Conservation (phyloP, 2,888 invertebrate genomes). For the Abrostola triplasia region DNA sequence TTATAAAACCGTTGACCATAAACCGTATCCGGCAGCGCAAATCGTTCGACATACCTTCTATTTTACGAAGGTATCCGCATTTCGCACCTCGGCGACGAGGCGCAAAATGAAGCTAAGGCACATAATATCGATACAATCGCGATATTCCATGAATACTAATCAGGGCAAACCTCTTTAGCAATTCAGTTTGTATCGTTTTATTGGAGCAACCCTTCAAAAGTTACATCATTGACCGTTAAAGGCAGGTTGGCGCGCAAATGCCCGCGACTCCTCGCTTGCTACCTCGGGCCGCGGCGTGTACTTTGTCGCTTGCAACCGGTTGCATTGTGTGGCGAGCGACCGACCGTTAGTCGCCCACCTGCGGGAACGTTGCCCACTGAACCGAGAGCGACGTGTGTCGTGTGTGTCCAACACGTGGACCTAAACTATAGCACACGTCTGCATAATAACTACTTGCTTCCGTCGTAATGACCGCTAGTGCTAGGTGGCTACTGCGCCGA, state of each 20-base stretch:
- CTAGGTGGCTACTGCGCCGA: background rate
- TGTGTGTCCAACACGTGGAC: conserved; percentile 69
- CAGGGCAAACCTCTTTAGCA: conserved; percentile 31
- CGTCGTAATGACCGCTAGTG: conserved; percentile 33
- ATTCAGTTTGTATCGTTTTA: conserved; percentile 41
- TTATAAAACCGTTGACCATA: background rate
- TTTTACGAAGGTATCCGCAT: conserved; percentile 6
- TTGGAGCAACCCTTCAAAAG: conserved; percentile 44
- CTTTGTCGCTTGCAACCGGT: conserved; percentile 66
- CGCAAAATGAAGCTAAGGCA: conserved; percentile 4
- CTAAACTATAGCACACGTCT: conserved; percentile 61
- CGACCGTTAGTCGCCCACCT: conserved; percentile 86
- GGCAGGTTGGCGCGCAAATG: conserved; percentile 64
- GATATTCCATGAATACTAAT: conserved; percentile 43
- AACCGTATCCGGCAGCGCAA: background rate
- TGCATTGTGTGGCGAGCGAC: conserved; percentile 60
- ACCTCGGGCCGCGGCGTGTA: conserved; percentile 51
- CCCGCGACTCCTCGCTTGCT: conserved; percentile 48
- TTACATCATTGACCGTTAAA: conserved; percentile 59
- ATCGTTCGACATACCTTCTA: background rate
- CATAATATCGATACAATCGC: conserved; percentile 16
- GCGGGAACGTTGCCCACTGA: conserved; percentile 81
- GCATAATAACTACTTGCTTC: conserved; percentile 56
- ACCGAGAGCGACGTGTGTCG: conserved; percentile 80
- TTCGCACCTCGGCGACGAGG: conserved; percentile 2